Evolutionary conservation across 2,797 vertebrate genomes (phyloP).

Genomic region (Cynopterus sphinx): DNA sequence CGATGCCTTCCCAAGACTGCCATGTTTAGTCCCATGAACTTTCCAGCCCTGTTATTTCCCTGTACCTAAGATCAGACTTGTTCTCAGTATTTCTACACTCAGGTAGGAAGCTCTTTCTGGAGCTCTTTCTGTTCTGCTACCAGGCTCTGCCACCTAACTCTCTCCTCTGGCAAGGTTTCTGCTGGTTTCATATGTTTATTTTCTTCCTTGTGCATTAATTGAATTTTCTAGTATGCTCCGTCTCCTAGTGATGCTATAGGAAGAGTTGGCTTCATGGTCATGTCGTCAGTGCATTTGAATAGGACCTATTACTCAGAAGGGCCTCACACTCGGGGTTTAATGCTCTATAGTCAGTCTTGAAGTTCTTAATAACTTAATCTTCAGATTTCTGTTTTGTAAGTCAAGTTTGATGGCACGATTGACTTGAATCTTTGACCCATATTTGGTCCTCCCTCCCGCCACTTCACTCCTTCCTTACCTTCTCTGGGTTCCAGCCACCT

Average conservation of each 20-base stretch:
- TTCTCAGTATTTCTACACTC: background rate
- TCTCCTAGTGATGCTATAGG: background rate
- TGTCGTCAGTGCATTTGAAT: background rate
- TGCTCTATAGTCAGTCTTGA: background rate
- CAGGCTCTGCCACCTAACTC: background rate
- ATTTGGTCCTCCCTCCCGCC: background rate
- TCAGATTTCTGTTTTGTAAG: conserved; percentile 1
- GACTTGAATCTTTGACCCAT: background rate
- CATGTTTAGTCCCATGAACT: background rate
- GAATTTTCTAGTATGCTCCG: background rate
- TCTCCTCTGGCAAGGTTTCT: background rate
- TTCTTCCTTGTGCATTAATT: background rate
- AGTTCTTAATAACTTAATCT: conserved; percentile 8
- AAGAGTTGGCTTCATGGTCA: background rate
- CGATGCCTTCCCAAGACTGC: background rate
- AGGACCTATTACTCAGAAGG: background rate
- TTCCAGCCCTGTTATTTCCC: background rate
- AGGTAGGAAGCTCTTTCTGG: background rate
- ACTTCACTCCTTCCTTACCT: background rate
- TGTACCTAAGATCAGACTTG: background rate
- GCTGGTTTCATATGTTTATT: background rate
- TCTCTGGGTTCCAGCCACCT: background rate
- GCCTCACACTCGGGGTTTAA: background rate
- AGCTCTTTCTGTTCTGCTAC: background rate
- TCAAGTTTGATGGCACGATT: background rate